A percentile compares a stretch with the other conserved stretches of the same genome.
Evolutionary conservation across 2,888 invertebrate species (phyloP).

Genomic region (Tiliacea aurago): DNA sequence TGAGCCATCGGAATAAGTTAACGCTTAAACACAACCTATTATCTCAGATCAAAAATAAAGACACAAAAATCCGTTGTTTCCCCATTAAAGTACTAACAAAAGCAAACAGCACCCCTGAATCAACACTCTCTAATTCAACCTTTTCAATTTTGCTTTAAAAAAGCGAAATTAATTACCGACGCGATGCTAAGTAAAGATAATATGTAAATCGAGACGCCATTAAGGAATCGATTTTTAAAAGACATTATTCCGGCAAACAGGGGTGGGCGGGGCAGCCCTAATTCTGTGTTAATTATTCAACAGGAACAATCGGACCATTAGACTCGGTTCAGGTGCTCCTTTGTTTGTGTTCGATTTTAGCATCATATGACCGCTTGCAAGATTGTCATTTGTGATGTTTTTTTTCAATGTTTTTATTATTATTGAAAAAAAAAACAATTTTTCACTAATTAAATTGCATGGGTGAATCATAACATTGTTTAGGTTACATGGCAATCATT

Average conservation of each 20-base stretch:
- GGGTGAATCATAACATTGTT: no score
- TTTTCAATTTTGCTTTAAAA: slow-evolving; percentile 57
- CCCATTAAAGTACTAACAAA: slow-evolving; percentile 34
- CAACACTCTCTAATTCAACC: slow-evolving; percentile 48
- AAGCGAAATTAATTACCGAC: slow-evolving; percentile 66
- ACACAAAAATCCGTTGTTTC: slow-evolving; percentile 30
- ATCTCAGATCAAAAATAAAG: slow-evolving; percentile 1
- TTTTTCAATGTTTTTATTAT: no score
- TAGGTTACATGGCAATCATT: no score
- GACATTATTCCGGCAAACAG: slow-evolving; percentile 82
- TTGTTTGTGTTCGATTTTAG: slow-evolving; percentile 41
- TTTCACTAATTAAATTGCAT: no score
- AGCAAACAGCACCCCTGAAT: slow-evolving; percentile 51
- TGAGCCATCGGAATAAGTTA: background rate
- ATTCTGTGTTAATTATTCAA: slow-evolving; percentile 86
- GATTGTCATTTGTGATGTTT: background rate
- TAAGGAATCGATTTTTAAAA: slow-evolving; percentile 76
- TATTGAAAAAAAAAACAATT: no score
- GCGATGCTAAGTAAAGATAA: slow-evolving; percentile 69
- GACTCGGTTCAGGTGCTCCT: slow-evolving; percentile 42
- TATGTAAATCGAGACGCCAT: slow-evolving; percentile 74
- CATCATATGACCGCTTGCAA: background rate
- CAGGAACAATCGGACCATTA: slow-evolving; percentile 76
- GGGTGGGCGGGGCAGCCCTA: slow-evolving; percentile 71
- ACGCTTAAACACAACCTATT: background rate